These are phyloP conservation scores for Myopa tessellatipennis DNA, from an alignment of 2,888 invertebrate genomes.

Conservation along the genomic window DNA sequence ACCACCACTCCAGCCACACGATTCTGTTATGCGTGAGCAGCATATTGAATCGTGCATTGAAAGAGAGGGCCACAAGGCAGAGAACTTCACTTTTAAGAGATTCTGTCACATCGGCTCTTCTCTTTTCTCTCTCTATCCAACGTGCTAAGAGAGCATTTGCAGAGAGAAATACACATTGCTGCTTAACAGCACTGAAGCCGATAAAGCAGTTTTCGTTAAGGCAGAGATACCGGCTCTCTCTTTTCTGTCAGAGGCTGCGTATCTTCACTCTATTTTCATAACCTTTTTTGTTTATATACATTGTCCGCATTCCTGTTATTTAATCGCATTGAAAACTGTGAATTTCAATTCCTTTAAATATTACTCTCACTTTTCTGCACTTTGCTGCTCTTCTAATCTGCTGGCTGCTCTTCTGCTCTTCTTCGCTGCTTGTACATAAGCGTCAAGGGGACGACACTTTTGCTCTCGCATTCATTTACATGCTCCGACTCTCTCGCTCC, in stretches of 20 bases:
- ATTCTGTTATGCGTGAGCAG: not conserved
- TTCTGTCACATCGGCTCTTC: too few relatives aligned
- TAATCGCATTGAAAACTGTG: too few relatives aligned
- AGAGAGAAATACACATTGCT: too few relatives aligned
- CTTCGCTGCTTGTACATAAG: not conserved
- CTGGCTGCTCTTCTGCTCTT: not conserved
- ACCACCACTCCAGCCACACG: not conserved
- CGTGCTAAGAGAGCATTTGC: too few relatives aligned
- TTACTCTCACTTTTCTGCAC: not conserved
- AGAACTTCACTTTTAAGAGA: not conserved
- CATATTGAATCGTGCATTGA: too few relatives aligned
- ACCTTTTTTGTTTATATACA: too few relatives aligned
- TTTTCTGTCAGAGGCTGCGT: too few relatives aligned
- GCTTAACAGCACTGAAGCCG: not conserved
- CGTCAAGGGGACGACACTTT: slow-evolving; percentile 31
- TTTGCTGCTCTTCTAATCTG: not conserved
- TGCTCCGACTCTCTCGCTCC: slow-evolving; percentile 14
- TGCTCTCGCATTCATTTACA: slow-evolving; percentile 11
- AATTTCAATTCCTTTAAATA: too few relatives aligned
- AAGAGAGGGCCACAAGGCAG: not conserved
- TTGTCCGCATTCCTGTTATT: too few relatives aligned
- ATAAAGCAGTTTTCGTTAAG: not conserved
- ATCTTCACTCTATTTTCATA: too few relatives aligned
- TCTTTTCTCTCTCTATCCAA: not conserved
- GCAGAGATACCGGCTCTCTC: not conserved